phyloP scores from a whole-genome alignment of 2,888 invertebrate species.

The Crepidodera aurea region DNA sequence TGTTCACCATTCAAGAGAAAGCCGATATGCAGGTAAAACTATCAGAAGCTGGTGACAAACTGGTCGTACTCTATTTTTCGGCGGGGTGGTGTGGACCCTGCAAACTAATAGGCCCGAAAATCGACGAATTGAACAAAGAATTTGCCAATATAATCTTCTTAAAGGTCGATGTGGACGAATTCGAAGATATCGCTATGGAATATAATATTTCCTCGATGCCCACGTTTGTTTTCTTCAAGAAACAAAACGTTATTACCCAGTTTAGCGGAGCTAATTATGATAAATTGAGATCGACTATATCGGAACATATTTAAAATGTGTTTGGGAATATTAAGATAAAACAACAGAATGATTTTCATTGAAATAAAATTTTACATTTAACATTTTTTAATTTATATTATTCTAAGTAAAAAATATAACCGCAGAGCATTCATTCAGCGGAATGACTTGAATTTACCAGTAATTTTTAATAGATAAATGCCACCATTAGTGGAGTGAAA shows the following conservation, averaged over 20 bases:
- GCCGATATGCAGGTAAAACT: conserved; percentile 77
- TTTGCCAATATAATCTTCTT: conserved; percentile 62
- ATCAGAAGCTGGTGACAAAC: conserved; percentile 75
- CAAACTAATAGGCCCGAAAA: conserved; percentile 84
- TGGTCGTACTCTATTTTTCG: conserved; percentile 90
- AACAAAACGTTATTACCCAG: conserved; percentile 70
- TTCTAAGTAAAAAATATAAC: no score
- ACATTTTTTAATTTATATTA: no score
- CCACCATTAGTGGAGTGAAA: no score
- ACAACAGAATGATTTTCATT: no score
- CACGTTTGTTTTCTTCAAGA: conserved; percentile 87
- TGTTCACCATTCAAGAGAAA: conserved; percentile 56
- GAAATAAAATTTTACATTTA: no score
- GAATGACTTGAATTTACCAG: no score
- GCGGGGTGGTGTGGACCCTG: conserved; percentile 95
- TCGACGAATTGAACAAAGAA: conserved; percentile 75
- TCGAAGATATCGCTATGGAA: conserved; percentile 80
- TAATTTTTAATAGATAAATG: no score
- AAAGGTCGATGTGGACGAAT: conserved; percentile 85
- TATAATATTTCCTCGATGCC: conserved; percentile 89
- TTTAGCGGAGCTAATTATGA: conserved; percentile 83
- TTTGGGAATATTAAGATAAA: no score
- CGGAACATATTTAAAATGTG: no score
- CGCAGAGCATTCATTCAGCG: no score
- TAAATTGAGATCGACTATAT: conserved; percentile 71